Conservation (phyloP, 2,888 invertebrate genomes). For the Resseliella maxima region DNA sequence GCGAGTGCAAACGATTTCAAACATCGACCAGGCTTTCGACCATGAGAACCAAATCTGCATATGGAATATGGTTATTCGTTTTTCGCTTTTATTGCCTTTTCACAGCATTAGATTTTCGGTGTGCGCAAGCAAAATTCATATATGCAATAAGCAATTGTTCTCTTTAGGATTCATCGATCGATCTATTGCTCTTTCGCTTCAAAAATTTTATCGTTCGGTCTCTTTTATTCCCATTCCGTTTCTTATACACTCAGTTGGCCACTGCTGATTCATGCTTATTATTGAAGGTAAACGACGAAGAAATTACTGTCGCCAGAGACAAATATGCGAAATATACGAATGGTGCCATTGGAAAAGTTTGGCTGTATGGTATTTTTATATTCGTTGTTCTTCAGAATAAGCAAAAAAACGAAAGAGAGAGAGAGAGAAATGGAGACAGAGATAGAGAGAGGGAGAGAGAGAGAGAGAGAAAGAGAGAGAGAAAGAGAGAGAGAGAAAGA, state of each 20-base stretch:
- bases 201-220: not conserved
- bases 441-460: too few relatives aligned
- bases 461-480: too few relatives aligned
- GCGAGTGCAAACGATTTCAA: not conserved
- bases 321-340: conserved; percentile 47
- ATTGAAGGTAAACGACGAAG: conserved; percentile 21
- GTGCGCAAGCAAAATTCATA: conserved; percentile 38
- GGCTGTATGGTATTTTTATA: not conserved
- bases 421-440: too few relatives aligned
- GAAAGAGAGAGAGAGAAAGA: too few relatives aligned
- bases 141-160: conserved; percentile 38
- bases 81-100: not conserved
- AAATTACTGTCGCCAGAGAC: conserved; percentile 53
- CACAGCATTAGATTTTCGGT: conserved; percentile 13
- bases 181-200: too few relatives aligned
- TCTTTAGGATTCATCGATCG: not conserved
- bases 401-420: too few relatives aligned
- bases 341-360: not conserved
- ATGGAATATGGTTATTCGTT: conserved; percentile 14
- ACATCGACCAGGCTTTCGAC: not conserved
- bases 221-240: not conserved
- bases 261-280: conserved; percentile 32
- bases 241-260: not conserved
- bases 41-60: conserved; percentile 49
- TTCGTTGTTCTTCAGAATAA: too few relatives aligned